Conservation (phyloP, 2,797 vertebrate species). For the Scolopax rusticola region DNA sequence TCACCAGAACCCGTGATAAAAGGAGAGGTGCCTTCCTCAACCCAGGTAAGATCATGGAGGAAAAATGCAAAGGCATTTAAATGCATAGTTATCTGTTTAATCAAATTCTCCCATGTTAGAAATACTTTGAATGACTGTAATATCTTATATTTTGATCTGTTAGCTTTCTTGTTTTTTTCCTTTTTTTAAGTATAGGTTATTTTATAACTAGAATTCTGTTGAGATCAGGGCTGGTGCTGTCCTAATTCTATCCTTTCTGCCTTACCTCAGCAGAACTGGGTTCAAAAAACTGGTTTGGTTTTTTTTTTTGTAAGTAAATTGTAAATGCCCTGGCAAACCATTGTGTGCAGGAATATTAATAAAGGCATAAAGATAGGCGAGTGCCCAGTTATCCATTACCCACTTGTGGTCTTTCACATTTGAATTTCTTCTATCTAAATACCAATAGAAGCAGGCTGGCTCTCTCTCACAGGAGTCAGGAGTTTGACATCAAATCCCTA, state of each 20-base stretch:
- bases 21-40: conserved; percentile 74
- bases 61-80: not conserved
- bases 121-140: not conserved
- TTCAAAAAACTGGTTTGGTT: not conserved
- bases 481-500: not conserved
- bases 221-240: not conserved
- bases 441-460: not conserved
- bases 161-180: not conserved
- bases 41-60: conserved; percentile 82
- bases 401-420: not conserved
- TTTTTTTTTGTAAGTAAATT: not conserved
- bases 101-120: not conserved
- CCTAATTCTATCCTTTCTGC: not conserved
- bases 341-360: not conserved
- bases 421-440: not conserved
- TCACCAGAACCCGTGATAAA: conserved; percentile 69
- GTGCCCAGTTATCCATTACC: not conserved
- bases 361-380: not conserved
- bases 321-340: not conserved
- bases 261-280: not conserved
- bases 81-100: not conserved
- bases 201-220: not conserved
- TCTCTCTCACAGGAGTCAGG: not conserved
- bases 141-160: not conserved
- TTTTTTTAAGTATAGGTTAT: not conserved